These are phyloP conservation scores for Mustelus asterias DNA, from an alignment of 2,113 vertebrate species.

Conservation along the genomic window DNA sequence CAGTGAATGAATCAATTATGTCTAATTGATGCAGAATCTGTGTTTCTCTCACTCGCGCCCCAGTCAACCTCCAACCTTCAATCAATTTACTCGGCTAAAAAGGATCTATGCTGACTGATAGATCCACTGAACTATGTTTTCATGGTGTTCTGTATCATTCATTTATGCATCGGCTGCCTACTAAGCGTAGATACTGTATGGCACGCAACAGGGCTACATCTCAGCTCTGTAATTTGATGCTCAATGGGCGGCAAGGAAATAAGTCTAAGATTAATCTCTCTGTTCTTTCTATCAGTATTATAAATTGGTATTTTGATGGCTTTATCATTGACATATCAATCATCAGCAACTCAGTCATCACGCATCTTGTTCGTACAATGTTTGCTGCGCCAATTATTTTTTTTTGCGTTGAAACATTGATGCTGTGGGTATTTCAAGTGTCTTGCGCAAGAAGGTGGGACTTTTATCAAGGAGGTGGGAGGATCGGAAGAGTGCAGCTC, in stretches of 20 bases:
- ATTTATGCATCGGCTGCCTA: neutral
- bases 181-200: neutral
- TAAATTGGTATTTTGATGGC: neutral
- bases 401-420: neutral
- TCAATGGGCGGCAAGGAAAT: neutral
- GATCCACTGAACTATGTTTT: neutral
- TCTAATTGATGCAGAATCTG: neutral
- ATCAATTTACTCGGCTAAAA: neutral
- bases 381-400: neutral
- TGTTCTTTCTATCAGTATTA: neutral
- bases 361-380: neutral
- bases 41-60: neutral
- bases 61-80: neutral
- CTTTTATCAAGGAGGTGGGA: neutral
- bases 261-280: neutral
- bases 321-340: neutral
- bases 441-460: neutral
- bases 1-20: conserved; percentile 10
- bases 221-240: neutral
- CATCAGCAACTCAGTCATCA: neutral
- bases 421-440: neutral
- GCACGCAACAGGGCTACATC: neutral
- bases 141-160: neutral
- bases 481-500: neutral
- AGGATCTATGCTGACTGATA: neutral